Base-by-base conservation (phyloP, 2,113 vertebrate species). In the Leucosticte australis region DNA sequence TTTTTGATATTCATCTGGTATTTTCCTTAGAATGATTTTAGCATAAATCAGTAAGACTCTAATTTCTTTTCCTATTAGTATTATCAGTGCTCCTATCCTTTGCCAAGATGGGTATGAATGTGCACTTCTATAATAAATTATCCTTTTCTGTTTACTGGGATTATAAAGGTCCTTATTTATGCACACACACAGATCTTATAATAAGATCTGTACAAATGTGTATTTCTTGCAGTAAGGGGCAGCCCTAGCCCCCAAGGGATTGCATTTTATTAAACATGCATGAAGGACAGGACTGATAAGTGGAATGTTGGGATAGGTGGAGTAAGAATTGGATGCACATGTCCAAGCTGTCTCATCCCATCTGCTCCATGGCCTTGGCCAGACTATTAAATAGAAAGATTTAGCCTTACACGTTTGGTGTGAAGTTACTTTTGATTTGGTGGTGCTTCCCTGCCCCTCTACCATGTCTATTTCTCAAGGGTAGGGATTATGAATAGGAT, bases 21-120 rank as follows among this genome's bases (percentile, higher is more conserved):
- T 77, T 92, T 79, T 85, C 52, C 33, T 68, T 91, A 60, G 75
- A 77, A 84, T 64, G 27, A 64, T 82, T 76, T 82, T 62, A 47
- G 41, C 53, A 60, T 82, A 91, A 60, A 87, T 77, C 56, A 59
- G 23, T 31, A 60, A 83, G 60, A 31, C 28, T 53, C 46, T 23
- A 41, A 59, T 80, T 83, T 76, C 26, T 79, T 68, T 82, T 69
- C 46, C n/a, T 79, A 1, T 14, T 82, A 2, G 4, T 87, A 11
- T 76, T 89, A 49, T 47, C 62, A 30, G 47, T 60, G 17, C 42
- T 76, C 42, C 14, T 27, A 79, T 49, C 31, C 31, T 53, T 37
- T 69, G 44, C 53, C 28, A 90, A 68, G 63, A n/a, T n/a, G 30
- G 55, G 24, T 42, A 63, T 39, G 39, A 78, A 46, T 42, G 23